Conservation (phyloP, 1,140 invertebrate genomes). For the Microplitis mediator region DNA sequence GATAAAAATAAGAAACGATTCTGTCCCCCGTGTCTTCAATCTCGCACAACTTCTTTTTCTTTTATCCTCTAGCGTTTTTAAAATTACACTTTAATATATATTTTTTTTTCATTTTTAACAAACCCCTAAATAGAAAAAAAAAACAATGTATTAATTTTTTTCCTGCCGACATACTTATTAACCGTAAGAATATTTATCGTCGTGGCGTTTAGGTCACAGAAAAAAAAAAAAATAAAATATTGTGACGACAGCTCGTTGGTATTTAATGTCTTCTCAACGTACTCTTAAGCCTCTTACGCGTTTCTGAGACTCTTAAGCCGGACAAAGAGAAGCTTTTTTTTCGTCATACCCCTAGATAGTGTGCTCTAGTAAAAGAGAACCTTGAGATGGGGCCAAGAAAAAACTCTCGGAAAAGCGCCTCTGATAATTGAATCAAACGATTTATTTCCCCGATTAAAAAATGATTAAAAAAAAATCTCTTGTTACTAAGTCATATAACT, state of each 20-base stretch:
- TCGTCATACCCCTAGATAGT: constrained; percentile 22
- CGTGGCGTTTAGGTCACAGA: background rate
- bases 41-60: background rate
- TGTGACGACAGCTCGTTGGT: constrained; percentile 12
- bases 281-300: constrained; percentile 59
- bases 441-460: constrained; percentile 63
- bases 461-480: constrained; percentile 54
- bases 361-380: background rate
- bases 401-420: constrained; percentile 39
- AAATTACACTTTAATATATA: background rate
- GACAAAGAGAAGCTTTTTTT: constrained; percentile 58
- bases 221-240: background rate
- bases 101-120: background rate
- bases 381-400: constrained; percentile 2
- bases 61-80: background rate
- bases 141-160: too few species aligned
- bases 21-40: constrained; percentile 14
- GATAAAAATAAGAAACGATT: constrained; percentile 55
- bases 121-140: too few species aligned
- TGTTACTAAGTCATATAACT: constrained; percentile 50
- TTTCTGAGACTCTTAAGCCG: constrained; percentile 57
- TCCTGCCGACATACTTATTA: too few species aligned
- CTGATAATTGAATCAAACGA: constrained; percentile 64
- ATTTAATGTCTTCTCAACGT: constrained; percentile 35
- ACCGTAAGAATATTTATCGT: too few species aligned